Conservation (phyloP, 2,888 invertebrate genomes). For the Parnassius orleans region DNA sequence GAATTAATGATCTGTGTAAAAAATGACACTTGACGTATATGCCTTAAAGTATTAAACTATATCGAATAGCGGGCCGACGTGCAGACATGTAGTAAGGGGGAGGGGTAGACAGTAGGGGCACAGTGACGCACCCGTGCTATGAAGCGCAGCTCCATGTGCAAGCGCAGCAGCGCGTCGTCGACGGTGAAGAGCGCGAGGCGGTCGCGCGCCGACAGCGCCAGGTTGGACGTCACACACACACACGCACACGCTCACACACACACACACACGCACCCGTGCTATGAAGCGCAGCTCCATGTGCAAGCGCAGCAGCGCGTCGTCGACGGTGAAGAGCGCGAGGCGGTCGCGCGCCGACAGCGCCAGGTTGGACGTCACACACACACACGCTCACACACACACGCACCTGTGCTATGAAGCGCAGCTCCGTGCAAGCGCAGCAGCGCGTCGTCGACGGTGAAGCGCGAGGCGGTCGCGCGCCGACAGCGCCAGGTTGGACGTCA, state of each 20-base stretch:
- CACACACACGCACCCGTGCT: conserved; percentile 37
- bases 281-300: conserved; percentile 60
- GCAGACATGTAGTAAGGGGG: too few relatives aligned
- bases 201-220: conserved; percentile 58
- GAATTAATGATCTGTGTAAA: too few relatives aligned
- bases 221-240: too few relatives aligned
- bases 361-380: conserved; percentile 32
- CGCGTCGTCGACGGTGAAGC: conserved; percentile 51
- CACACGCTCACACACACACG: neutral
- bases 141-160: conserved; percentile 34
- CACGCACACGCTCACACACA: too few relatives aligned
- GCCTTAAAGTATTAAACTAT: too few relatives aligned
- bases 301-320: conserved; percentile 65
- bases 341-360: conserved; percentile 33
- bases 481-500: neutral
- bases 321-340: conserved; percentile 34
- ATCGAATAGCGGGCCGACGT: too few relatives aligned
- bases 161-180: conserved; percentile 64
- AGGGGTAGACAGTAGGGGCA: too few relatives aligned
- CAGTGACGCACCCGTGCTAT: conserved; percentile 36
- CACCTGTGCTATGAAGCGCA: conserved; percentile 35
- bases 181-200: conserved; percentile 36
- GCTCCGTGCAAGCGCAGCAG: conserved; percentile 53
- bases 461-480: too few relatives aligned
- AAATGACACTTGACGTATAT: too few relatives aligned